Conservation (phyloP, 2,113 vertebrate genomes). For the Cheirogaleus medius region DNA sequence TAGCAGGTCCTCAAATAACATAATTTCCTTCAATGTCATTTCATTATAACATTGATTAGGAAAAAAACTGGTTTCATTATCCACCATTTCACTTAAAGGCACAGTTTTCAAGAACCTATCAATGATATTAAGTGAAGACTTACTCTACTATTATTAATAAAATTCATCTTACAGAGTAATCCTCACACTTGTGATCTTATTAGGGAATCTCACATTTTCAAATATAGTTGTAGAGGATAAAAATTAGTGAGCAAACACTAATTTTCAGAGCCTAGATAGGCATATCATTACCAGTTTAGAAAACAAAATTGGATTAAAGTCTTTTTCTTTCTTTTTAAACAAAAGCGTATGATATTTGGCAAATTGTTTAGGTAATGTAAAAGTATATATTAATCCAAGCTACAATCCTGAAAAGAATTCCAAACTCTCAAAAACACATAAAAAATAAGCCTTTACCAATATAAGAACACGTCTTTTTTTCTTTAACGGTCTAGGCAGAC, state of each 20-base stretch:
- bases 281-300: neutral
- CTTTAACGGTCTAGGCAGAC: neutral
- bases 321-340: neutral
- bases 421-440: neutral
- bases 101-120: neutral
- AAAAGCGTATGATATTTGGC: neutral
- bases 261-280: neutral
- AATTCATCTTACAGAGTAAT: slow-evolving; percentile 23
- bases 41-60: neutral
- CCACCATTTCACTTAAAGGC: neutral
- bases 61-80: neutral
- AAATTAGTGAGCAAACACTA: neutral
- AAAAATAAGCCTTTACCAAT: slow-evolving; percentile 20
- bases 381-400: slow-evolving; percentile 3
- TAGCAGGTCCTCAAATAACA: neutral
- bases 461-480: neutral
- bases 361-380: neutral
- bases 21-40: neutral
- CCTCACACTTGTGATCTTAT: neutral
- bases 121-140: neutral
- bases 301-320: neutral
- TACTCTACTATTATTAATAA: neutral
- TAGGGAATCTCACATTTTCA: slow-evolving; percentile 5
- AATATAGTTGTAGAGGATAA: neutral
- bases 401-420: slow-evolving; percentile 36